phyloP scores from a whole-genome alignment of 2,113 vertebrate genomes.

The Drymodes brunneopygia region DNA sequence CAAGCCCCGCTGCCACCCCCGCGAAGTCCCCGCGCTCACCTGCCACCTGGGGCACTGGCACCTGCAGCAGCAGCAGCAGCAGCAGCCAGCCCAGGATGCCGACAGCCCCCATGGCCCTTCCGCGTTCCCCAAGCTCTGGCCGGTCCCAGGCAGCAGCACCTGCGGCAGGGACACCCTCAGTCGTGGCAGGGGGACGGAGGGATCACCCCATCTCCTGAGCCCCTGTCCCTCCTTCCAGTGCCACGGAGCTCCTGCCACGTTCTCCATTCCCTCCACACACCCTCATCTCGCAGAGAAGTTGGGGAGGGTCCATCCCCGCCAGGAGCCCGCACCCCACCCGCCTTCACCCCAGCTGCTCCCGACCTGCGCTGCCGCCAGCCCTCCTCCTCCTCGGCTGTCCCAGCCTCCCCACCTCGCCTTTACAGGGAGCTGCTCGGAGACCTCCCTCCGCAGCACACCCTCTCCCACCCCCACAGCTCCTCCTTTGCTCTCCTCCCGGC shows the following conservation, averaged over 20 bases:
- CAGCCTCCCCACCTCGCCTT: neutral
- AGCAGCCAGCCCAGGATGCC: neutral
- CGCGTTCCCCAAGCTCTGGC: fast-evolving
- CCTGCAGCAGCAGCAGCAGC: neutral
- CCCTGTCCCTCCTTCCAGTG: neutral
- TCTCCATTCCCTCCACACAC: fast-evolving
- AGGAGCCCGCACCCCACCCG: neutral
- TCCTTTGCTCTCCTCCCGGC: neutral
- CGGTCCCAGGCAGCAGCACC: neutral
- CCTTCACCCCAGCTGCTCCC: neutral
- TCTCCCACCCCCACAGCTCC: slow-evolving; percentile 42
- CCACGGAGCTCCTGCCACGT: neutral
- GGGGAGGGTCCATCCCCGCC: neutral
- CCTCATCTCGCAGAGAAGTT: neutral
- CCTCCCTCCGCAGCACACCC: slow-evolving; percentile 21
- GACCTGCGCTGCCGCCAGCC: neutral
- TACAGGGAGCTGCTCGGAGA: neutral
- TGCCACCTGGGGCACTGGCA: neutral
- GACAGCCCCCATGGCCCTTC: neutral
- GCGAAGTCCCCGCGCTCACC: neutral
- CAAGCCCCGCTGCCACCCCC: neutral
- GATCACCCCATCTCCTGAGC: neutral
- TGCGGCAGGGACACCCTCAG: neutral
- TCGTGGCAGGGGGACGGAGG: neutral
- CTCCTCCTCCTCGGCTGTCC: neutral